Evolutionary conservation across 2,888 invertebrate species (phyloP).

Genomic region (Phortica okadai): DNA sequence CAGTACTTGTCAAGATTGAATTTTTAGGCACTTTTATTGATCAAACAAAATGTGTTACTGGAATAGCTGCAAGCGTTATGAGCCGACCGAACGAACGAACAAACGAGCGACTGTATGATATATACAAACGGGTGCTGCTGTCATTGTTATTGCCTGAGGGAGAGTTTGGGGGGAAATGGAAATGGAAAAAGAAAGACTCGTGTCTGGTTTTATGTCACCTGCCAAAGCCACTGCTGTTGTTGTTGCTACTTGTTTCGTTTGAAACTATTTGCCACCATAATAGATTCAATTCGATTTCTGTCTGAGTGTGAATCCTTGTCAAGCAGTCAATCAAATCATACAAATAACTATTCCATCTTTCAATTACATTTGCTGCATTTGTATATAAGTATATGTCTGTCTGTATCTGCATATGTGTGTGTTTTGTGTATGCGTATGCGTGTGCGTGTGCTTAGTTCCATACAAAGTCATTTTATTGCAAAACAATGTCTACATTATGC

Average conservation of each 20-base stretch:
- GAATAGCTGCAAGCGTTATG: constrained; percentile 45
- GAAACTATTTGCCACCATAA: background rate
- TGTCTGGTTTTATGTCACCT: background rate
- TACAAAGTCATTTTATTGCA: constrained; percentile 31
- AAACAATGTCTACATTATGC: constrained; percentile 26
- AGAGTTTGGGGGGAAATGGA: too few species aligned
- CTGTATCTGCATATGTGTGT: background rate
- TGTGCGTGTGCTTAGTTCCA: constrained; percentile 5
- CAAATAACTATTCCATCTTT: background rate
- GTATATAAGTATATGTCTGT: background rate
- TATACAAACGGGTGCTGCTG: too few species aligned
- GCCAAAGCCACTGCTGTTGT: background rate
- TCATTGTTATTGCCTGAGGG: background rate
- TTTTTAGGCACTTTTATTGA: constrained; percentile 71
- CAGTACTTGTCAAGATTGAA: constrained; percentile 71
- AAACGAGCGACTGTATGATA: background rate
- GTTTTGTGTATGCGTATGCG: background rate
- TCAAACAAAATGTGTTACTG: constrained; percentile 68
- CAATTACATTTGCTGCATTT: constrained; percentile 11
- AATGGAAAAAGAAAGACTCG: background rate
- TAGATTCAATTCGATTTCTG: constrained; percentile 14
- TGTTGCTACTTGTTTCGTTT: background rate
- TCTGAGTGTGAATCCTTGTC: constrained; percentile 36
- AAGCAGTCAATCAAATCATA: constrained; percentile 49
- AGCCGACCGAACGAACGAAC: constrained; percentile 4